Percentiles rank a stretch among this genome's conserved stretches.
Evolutionary conservation across 1,140 invertebrate species (phyloP).

Genomic region (Neuroterus valhalla): DNA sequence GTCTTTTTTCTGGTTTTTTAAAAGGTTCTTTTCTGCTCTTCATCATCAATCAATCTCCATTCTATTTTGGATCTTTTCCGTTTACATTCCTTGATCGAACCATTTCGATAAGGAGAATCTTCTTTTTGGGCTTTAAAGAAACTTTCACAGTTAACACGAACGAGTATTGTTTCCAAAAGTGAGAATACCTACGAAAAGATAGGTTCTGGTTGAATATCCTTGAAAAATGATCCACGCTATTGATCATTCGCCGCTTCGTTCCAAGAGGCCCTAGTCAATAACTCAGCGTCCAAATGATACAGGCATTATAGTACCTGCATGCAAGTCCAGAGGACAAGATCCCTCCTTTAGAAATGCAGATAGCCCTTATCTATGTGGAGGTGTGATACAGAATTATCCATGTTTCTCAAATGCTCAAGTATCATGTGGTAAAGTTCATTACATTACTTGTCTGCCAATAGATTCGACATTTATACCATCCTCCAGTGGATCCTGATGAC

Average conservation of each 20-base stretch:
- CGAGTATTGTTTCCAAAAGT: neutral
- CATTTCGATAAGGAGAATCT: neutral
- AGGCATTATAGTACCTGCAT: neutral
- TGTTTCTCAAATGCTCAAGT: neutral
- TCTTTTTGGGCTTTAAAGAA: neutral
- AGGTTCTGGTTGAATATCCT: neutral
- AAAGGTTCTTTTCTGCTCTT: too few relatives aligned
- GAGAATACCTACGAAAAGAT: neutral
- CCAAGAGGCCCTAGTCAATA: conserved; percentile 11
- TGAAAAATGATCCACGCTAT: neutral
- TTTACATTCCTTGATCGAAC: neutral
- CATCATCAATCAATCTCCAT: neutral
- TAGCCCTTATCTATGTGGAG: neutral
- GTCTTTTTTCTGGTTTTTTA: too few relatives aligned
- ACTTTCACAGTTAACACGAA: neutral
- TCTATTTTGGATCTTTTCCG: neutral
- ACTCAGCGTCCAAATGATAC: conserved; percentile 7
- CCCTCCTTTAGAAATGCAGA: neutral
- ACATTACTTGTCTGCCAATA: neutral
- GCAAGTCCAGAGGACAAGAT: neutral
- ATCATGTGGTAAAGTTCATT: neutral
- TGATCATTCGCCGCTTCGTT: neutral
- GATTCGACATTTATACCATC: neutral
- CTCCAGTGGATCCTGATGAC: neutral
- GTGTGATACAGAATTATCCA: neutral